Base-by-base conservation (phyloP, 2,888 invertebrate species). In the Lissocephala sabroskyi region DNA sequence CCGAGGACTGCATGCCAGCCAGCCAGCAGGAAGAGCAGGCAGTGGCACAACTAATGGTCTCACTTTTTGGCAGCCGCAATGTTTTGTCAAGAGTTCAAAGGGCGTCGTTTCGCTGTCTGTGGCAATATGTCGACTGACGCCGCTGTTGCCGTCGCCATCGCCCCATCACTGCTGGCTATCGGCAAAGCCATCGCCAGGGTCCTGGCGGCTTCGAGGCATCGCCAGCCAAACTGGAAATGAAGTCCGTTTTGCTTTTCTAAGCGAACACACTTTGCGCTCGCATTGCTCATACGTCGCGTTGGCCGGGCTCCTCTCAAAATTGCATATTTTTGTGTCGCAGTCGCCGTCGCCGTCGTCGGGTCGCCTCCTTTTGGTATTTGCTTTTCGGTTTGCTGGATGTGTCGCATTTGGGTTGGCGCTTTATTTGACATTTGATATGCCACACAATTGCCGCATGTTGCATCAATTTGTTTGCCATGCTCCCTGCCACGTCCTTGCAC, bases 351-450 rank as follows among this genome's bases (percentile, higher is more conserved):
- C 14, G 40, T n/a, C n/a, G n/a, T n/a, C n/a, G n/a, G n/a, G n/a
- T 41, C 10, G 11, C 29, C 26, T 45, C 16, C 30, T 19, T 10
- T 23, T 32, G 17, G 17, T 29, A 17, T 30, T 41, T 33, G 46
- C 16, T 35, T 43, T 35, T 45, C n/a, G 23, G 35, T 35, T 35
- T 16, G 35, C 16, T 17, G 6, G 16, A 35, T 17, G 33, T 35
- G 14, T 6, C 35, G 16, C 16, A 7, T 35, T 13, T 35, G 35
- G 10, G 36, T 48, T 42, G 41, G 13, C 36, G 16, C 33, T 49
- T 28, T 36, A 45, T 44, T 49, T 57, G 60, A 61, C 55, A 57
- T 61, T 52, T 61, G 56, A 61, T 55, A 53, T 53, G 51, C 49
- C 48, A 50, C 55, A 53, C 55, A 51, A 50, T 39, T 51, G 55